Evolutionary conservation across 2,797 vertebrate genomes (phyloP).

Genomic region (Heteromormyrus szaboi): DNA sequence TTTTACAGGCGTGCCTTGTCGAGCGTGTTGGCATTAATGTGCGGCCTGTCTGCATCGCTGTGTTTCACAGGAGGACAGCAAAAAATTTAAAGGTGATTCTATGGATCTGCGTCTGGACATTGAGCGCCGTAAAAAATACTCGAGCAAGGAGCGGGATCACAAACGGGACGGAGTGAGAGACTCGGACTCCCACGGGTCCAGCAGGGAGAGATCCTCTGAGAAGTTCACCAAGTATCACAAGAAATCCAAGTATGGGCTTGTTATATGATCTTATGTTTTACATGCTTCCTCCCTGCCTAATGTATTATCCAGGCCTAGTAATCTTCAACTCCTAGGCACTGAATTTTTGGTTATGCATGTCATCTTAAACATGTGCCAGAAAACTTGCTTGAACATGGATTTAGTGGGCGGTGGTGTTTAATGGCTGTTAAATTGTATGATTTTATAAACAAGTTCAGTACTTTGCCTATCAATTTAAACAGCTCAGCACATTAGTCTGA

Average conservation of each 20-base stretch:
- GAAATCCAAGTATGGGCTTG: conserved; percentile 67
- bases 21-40: conserved; percentile 49
- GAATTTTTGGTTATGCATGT: not conserved
- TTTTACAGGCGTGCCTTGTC: conserved; percentile 24
- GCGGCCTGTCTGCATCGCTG: conserved; percentile 57
- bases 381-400: not conserved
- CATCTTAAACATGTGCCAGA: not conserved
- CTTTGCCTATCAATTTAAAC: not conserved
- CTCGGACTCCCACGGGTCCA: conserved; percentile 72
- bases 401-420: not conserved
- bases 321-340: not conserved
- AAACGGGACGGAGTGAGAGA: conserved; percentile 75
- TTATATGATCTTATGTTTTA: conserved; percentile 12
- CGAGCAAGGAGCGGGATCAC: conserved; percentile 70
- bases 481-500: not conserved
- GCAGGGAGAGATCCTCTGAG: conserved; percentile 72
- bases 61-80: conserved; percentile 72
- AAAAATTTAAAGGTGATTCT: conserved; percentile 78
- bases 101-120: conserved; percentile 94
- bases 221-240: conserved; percentile 77
- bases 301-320: not conserved
- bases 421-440: not conserved
- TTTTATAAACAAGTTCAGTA: not conserved
- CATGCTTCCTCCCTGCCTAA: not conserved
- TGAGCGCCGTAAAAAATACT: conserved; percentile 91